Percentiles rank a stretch among this genome's conserved stretches.
Evolutionary conservation across 2,113 vertebrate genomes (phyloP).

Genomic region (Apteryx owenii): DNA sequence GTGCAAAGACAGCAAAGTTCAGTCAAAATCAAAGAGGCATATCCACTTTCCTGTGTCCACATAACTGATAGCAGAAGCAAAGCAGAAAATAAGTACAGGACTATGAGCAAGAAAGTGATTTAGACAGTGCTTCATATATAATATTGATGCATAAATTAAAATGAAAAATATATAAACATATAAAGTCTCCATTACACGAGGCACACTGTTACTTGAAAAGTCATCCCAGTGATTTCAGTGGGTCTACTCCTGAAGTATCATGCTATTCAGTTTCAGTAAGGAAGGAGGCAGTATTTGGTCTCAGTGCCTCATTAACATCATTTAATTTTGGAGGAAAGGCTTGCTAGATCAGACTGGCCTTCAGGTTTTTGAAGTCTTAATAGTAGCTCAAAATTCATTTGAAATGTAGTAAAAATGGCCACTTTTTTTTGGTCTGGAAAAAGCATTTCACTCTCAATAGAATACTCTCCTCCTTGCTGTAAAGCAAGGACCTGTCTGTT

Average conservation of each 20-base stretch:
- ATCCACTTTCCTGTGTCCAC: constrained; percentile 51
- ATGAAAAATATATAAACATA: neutral
- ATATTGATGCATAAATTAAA: constrained; percentile 6
- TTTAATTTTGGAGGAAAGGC: neutral
- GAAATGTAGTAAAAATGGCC: neutral
- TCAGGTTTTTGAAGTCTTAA: neutral
- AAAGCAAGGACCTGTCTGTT: neutral
- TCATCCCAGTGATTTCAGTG: neutral
- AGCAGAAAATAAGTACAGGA: neutral
- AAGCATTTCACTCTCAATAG: neutral
- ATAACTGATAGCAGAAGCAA: neutral
- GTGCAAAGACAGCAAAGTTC: constrained; percentile 80
- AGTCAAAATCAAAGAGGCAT: constrained; percentile 70
- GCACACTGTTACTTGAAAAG: neutral
- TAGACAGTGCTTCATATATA: neutral
- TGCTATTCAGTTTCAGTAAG: neutral
- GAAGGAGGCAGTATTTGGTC: neutral
- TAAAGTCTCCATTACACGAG: neutral
- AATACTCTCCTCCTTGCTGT: neutral
- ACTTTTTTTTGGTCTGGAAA: neutral
- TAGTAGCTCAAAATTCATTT: neutral
- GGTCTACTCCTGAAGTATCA: neutral
- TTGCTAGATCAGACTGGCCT: neutral
- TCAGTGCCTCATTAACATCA: neutral
- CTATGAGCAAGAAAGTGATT: neutral